phyloP scores from a whole-genome alignment of 2,888 invertebrate species.

The Galeruca laticollis region DNA sequence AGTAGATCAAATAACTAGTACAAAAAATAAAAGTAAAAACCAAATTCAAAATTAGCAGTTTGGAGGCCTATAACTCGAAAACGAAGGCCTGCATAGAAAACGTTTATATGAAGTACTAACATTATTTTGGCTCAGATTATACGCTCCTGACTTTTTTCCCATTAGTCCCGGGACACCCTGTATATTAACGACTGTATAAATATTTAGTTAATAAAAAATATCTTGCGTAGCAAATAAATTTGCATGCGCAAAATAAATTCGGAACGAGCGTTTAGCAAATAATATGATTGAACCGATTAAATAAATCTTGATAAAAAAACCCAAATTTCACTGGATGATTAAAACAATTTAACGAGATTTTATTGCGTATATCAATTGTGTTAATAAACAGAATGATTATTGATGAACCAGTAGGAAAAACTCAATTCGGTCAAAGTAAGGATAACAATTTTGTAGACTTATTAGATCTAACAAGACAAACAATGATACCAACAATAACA shows the following conservation, averaged over 20 bases:
- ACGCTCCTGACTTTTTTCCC: too few species aligned
- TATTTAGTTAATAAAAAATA: too few species aligned
- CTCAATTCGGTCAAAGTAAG: constrained; percentile 4
- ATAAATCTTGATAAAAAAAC: background rate
- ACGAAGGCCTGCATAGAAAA: too few species aligned
- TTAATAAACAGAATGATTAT: constrained; percentile 25
- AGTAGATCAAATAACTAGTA: too few species aligned
- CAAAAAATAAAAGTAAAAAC: too few species aligned
- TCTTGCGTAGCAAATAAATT: background rate
- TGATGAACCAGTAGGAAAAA: constrained; percentile 4
- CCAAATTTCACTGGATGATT: constrained; percentile 15
- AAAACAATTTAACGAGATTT: constrained; percentile 14
- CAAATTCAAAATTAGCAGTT: too few species aligned
- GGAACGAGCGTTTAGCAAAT: background rate
- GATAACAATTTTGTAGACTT: constrained; percentile 1
- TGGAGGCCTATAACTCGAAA: too few species aligned
- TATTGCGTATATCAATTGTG: constrained; percentile 13
- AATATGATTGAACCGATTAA: background rate
- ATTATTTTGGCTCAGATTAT: too few species aligned
- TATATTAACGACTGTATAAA: too few species aligned
- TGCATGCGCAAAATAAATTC: background rate
- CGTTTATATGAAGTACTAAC: too few species aligned
- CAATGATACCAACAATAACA: background rate
- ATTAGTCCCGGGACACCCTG: too few species aligned
- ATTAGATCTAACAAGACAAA: background rate